phyloP scores from a whole-genome alignment of 2,113 vertebrate species.

The Nanger granti region DNA sequence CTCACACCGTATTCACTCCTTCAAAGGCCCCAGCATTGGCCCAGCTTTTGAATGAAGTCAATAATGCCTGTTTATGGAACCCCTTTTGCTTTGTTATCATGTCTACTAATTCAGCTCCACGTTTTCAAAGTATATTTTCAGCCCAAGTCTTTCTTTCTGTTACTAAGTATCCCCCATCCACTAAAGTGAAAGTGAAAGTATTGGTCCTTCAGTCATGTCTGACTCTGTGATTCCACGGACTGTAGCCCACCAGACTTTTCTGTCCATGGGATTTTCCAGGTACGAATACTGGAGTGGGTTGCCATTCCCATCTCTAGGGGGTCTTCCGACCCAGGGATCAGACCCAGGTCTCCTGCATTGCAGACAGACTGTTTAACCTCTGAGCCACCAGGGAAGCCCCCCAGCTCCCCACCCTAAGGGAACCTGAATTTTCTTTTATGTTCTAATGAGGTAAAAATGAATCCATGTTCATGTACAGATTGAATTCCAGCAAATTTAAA shows the following conservation, averaged over 20 bases:
- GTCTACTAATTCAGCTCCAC: fast-evolving
- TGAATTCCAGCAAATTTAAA: neutral
- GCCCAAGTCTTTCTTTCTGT: neutral
- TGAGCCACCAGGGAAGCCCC: neutral
- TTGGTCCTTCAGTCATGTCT: neutral
- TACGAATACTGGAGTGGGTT: neutral
- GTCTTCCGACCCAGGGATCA: neutral
- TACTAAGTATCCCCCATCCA: neutral
- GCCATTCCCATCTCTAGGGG: neutral
- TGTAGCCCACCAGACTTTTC: neutral
- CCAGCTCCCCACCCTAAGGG: neutral
- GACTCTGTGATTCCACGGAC: neutral
- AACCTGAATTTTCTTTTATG: neutral
- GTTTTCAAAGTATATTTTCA: neutral
- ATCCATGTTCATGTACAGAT: neutral
- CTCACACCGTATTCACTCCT: fast-evolving
- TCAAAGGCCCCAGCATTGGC: fast-evolving
- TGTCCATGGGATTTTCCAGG: neutral
- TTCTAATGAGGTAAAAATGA: neutral
- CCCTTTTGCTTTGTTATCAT: fast-evolving
- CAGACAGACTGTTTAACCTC: neutral
- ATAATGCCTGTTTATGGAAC: fast-evolving
- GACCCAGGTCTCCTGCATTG: neutral
- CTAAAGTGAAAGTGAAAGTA: neutral
- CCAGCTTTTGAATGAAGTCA: fast-evolving